Percentiles rank a stretch among this genome's conserved stretches.
Evolutionary conservation across 2,797 vertebrate genomes (phyloP).

Genomic region (Champsocephalus esox): DNA sequence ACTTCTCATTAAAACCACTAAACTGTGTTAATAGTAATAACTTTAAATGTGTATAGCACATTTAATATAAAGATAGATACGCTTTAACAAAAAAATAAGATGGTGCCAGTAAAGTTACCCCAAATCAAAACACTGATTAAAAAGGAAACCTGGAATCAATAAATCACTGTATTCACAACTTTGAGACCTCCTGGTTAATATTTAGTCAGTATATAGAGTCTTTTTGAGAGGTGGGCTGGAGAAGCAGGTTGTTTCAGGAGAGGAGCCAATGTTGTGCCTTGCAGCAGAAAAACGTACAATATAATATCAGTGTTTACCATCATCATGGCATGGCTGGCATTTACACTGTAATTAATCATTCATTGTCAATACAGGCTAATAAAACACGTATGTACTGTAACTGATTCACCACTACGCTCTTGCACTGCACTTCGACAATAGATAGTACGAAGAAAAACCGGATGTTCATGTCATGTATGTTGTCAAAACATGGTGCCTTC

Average conservation of each 20-base stretch:
- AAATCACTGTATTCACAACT: too few relatives aligned
- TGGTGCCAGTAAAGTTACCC: too few relatives aligned
- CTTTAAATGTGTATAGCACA: too few relatives aligned
- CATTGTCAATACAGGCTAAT: not conserved
- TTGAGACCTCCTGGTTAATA: too few relatives aligned
- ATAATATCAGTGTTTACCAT: slow-evolving; percentile 11
- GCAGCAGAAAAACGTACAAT: not conserved
- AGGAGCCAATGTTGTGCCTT: not conserved
- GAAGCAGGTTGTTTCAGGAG: slow-evolving; percentile 1
- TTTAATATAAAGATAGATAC: too few relatives aligned
- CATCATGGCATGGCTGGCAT: not conserved
- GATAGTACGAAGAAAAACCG: not conserved
- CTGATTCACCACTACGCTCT: not conserved
- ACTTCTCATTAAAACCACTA: not conserved
- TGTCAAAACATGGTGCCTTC: not conserved
- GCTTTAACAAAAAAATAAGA: too few relatives aligned
- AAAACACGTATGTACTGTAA: not conserved
- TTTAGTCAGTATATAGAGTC: too few relatives aligned
- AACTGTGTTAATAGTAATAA: not conserved
- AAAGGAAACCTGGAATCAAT: too few relatives aligned
- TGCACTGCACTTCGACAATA: not conserved
- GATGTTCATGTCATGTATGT: too few relatives aligned
- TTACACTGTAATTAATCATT: not conserved
- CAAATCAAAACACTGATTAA: too few relatives aligned
- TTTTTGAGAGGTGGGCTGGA: not conserved